A percentile compares a stretch with the other conserved stretches of the same genome.
Conservation (phyloP, 2,888 invertebrate species). For the Torymus tubicola region DNA sequence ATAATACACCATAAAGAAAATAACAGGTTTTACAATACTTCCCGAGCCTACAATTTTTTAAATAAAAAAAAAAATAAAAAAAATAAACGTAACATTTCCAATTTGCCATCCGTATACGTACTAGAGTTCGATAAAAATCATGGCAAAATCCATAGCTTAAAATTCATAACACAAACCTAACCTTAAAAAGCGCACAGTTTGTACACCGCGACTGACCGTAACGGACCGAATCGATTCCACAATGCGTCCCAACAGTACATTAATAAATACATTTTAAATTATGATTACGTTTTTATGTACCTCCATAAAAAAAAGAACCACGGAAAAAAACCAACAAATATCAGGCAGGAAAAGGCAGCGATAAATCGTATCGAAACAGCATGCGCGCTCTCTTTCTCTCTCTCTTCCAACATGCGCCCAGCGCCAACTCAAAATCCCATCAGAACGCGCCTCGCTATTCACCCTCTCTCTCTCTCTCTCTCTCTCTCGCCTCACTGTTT, state of each 20-base stretch:
- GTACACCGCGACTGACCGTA: too few relatives aligned
- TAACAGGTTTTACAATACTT: too few relatives aligned
- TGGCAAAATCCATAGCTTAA: not conserved
- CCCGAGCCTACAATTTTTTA: too few relatives aligned
- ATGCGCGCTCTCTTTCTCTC: too few relatives aligned
- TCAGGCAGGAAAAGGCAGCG: not conserved
- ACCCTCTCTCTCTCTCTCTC: slow-evolving; percentile 18
- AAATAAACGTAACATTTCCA: too few relatives aligned
- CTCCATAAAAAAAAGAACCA: not conserved
- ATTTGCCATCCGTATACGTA: too few relatives aligned
- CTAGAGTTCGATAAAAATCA: too few relatives aligned
- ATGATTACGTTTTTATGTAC: not conserved
- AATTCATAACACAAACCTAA: not conserved
- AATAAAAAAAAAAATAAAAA: too few relatives aligned
- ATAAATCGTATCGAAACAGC: slow-evolving; percentile 24
- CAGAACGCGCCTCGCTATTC: slow-evolving; percentile 2
- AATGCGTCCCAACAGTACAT: not conserved
- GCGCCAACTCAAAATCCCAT: slow-evolving; percentile 32
- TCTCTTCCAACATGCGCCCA: not conserved
- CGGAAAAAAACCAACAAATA: slow-evolving; percentile 3
- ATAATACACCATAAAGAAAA: too few relatives aligned
- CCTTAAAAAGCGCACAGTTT: too few relatives aligned
- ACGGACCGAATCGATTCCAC: too few relatives aligned
- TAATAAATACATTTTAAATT: slow-evolving; percentile 8
- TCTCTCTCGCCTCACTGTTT: slow-evolving; percentile 28